phyloP scores from a whole-genome alignment of 2,888 invertebrate genomes.

The Melieria picta region DNA sequence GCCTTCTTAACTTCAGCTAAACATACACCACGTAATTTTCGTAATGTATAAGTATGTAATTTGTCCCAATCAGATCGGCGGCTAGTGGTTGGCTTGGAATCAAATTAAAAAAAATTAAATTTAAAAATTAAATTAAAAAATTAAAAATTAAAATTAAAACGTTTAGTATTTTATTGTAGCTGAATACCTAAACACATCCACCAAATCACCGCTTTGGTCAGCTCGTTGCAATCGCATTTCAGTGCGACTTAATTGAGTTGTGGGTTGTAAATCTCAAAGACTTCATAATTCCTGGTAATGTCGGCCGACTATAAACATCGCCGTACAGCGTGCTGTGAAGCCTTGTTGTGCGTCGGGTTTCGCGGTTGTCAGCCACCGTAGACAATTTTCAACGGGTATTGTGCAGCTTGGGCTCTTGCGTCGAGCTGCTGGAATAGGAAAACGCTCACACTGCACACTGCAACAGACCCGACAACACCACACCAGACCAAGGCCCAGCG shows the following conservation, averaged over 20 bases:
- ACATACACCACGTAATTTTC: no score
- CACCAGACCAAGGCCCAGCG: slow-evolving; percentile 8
- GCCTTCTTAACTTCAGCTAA: no score
- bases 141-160: slow-evolving; percentile 43
- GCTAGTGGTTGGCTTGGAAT: no score
- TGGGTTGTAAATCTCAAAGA: slow-evolving; percentile 24
- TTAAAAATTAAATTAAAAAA: not conserved
- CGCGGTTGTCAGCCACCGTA: slow-evolving; percentile 39
- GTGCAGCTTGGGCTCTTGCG: slow-evolving; percentile 19
- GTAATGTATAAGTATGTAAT: no score
- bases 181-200: slow-evolving; percentile 14
- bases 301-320: slow-evolving; percentile 38
- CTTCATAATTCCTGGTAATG: slow-evolving; percentile 42
- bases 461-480: not conserved
- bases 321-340: not conserved
- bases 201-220: slow-evolving; percentile 5
- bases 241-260: not conserved
- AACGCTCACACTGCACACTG: not conserved
- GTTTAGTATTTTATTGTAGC: slow-evolving; percentile 55
- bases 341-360: slow-evolving; percentile 25
- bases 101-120: not conserved
- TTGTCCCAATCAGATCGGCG: no score
- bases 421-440: not conserved
- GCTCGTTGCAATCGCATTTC: not conserved
- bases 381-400: slow-evolving; percentile 25